phyloP scores from a whole-genome alignment of 2,888 invertebrate species.

The Pollenia labialis region DNA sequence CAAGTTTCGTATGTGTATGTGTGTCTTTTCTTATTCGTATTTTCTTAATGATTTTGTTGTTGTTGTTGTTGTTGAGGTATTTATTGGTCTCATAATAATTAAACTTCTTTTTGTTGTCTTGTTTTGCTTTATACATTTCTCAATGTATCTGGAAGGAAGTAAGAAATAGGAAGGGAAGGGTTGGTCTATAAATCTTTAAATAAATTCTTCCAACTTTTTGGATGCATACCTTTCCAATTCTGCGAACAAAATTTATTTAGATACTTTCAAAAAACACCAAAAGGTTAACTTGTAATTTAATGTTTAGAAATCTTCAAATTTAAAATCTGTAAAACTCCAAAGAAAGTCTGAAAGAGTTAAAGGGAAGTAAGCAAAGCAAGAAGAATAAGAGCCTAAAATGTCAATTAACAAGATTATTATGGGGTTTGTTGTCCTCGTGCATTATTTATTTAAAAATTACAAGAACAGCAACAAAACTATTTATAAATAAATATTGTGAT shows the following conservation, averaged over 20 bases:
- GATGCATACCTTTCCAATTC: too few relatives aligned
- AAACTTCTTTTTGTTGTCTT: slow-evolving; percentile 51
- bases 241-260: neutral
- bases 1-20: slow-evolving; percentile 71
- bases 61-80: slow-evolving; percentile 63
- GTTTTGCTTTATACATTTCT: neutral
- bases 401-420: slow-evolving; percentile 27
- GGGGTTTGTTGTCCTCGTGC: slow-evolving; percentile 7
- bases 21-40: slow-evolving; percentile 20
- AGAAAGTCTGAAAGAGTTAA: neutral
- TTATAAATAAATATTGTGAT: neutral
- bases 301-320: slow-evolving; percentile 37
- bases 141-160: neutral
- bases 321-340: neutral
- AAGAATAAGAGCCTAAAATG: slow-evolving; percentile 8
- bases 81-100: slow-evolving; percentile 75
- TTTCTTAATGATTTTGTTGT: slow-evolving; percentile 41
- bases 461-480: too few relatives aligned
- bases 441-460: slow-evolving; percentile 20
- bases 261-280: neutral
- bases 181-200: too few relatives aligned
- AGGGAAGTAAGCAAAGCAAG: neutral
- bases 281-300: slow-evolving; percentile 28
- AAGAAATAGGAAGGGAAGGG: neutral
- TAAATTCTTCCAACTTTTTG: too few relatives aligned